phyloP scores from a whole-genome alignment of 2,888 invertebrate species.

The Diogma glabrata region DNA sequence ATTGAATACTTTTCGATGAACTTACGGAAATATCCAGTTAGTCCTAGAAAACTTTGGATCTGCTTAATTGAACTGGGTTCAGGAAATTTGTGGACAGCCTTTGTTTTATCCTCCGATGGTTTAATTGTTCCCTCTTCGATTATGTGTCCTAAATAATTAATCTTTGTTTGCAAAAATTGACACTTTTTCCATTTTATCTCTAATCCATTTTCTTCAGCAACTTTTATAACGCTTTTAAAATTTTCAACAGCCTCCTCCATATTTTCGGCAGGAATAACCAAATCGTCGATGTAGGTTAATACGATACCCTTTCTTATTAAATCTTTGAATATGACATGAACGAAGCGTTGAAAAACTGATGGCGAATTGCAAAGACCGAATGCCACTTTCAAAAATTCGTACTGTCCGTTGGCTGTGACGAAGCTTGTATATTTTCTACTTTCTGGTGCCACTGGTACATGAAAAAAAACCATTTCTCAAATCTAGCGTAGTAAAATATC shows the following conservation, averaged over 20 bases:
- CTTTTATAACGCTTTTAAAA: not conserved
- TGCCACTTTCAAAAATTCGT: conserved; percentile 28
- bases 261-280: not conserved
- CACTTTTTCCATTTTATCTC: conserved; percentile 5
- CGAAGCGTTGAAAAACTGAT: conserved; percentile 23
- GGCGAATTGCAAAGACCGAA: conserved; percentile 32
- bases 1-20: not conserved
- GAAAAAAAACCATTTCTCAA: no score
- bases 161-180: not conserved
- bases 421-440: no score
- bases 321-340: not conserved
- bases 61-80: not conserved
- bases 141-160: not conserved
- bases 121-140: not conserved
- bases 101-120: not conserved
- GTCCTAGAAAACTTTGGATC: not conserved
- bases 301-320: conserved; percentile 1
- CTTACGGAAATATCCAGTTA: conserved; percentile 3
- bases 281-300: conserved; percentile 6
- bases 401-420: no score
- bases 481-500: no score
- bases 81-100: conserved; percentile 11
- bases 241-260: not conserved
- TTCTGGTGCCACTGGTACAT: no score
- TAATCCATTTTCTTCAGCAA: not conserved